phyloP scores from a whole-genome alignment of 2,888 invertebrate species.

The Epirrhoe alternata region DNA sequence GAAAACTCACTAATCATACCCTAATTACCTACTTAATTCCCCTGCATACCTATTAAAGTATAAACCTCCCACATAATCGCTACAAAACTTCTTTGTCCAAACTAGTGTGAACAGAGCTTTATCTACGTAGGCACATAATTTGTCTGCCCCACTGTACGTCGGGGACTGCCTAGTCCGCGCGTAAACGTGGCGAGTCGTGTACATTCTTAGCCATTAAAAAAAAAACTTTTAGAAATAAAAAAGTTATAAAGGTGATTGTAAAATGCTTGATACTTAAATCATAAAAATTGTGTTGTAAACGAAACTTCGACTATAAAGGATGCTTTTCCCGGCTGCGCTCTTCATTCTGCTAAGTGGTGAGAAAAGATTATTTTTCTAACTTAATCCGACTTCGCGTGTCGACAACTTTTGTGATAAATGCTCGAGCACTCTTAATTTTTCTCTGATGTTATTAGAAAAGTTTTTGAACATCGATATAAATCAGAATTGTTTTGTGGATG shows the following conservation, averaged over 20 bases:
- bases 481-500: slow-evolving; percentile 24
- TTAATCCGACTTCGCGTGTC: slow-evolving; percentile 48
- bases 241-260: background rate
- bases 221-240: background rate
- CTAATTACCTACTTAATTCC: too few species aligned
- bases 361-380: slow-evolving; percentile 62
- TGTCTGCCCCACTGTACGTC: slow-evolving; percentile 45
- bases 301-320: slow-evolving; percentile 61
- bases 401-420: slow-evolving; percentile 60
- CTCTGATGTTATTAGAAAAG: slow-evolving; percentile 47
- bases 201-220: slow-evolving; percentile 18
- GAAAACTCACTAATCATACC: too few species aligned
- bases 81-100: slow-evolving; percentile 7
- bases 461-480: slow-evolving; percentile 35
- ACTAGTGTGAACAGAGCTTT: slow-evolving; percentile 46
- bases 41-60: too few species aligned
- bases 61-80: background rate
- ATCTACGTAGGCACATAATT: slow-evolving; percentile 36
- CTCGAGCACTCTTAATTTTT: slow-evolving; percentile 44
- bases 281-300: slow-evolving; percentile 48
- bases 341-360: slow-evolving; percentile 77
- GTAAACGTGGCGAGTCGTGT: slow-evolving; percentile 48
- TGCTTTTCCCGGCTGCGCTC: slow-evolving; percentile 53
- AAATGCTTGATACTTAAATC: slow-evolving; percentile 20
- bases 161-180: slow-evolving; percentile 47